phyloP scores from a whole-genome alignment of 2,888 invertebrate species.

The Luperina testacea region DNA sequence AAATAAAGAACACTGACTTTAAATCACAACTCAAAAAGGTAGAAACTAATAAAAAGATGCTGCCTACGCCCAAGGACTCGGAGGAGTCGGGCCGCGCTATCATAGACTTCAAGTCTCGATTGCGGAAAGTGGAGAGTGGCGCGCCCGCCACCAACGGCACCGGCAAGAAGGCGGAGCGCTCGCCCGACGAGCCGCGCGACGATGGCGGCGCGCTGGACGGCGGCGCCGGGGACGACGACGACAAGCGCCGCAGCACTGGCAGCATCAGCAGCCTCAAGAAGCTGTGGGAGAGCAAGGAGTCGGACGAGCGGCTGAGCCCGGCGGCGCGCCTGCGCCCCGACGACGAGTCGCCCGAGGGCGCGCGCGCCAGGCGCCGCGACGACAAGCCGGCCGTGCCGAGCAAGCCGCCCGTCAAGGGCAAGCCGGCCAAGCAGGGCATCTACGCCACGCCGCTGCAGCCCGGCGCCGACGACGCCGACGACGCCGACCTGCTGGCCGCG shows the following conservation, averaged over 20 bases:
- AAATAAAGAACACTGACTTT: conserved; percentile 87
- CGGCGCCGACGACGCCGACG: conserved; percentile 72
- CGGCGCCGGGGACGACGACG: conserved; percentile 92
- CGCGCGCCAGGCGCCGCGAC: conserved; percentile 57
- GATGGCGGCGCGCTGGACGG: conserved; percentile 79
- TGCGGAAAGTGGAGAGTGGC: conserved; percentile 94
- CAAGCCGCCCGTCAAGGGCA: conserved; percentile 91
- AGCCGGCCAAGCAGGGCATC: conserved; percentile 90
- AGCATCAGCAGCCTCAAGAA: conserved; percentile 98
- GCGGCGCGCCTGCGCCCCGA: conserved; percentile 87
- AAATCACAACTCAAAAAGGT: conserved; percentile 94
- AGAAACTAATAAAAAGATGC: conserved; percentile 91
- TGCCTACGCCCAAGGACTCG: conserved; percentile 86
- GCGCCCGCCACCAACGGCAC: conserved; percentile 79
- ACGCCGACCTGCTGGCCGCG: conserved; percentile 85
- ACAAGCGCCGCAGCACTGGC: conserved; percentile 97
- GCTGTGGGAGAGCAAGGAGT: conserved; percentile 96
- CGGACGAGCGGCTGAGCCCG: conserved; percentile 91
- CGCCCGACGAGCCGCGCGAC: conserved; percentile 79
- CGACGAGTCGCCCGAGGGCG: conserved; percentile 71
- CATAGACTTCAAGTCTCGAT: conserved; percentile 95
- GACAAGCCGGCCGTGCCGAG: conserved; percentile 92
- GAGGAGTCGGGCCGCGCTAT: conserved; percentile 91
- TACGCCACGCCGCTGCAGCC: conserved; percentile 94
- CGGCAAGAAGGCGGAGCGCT: conserved; percentile 75